A percentile compares a stretch with the other conserved stretches of the same genome.
Evolutionary conservation across 2,888 invertebrate genomes (phyloP).

Genomic region (Seira sanloemensis): DNA sequence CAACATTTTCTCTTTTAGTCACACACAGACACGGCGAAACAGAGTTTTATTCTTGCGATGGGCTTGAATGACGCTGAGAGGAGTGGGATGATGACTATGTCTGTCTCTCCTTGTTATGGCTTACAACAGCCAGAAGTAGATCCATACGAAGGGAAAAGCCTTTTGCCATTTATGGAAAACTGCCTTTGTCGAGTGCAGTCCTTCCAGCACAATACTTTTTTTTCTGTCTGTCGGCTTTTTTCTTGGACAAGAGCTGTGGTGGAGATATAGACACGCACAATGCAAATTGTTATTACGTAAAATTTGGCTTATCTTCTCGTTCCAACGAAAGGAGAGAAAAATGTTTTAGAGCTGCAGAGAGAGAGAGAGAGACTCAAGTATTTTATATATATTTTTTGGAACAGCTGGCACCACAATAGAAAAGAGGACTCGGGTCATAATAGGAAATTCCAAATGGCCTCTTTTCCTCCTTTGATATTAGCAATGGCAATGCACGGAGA

Average conservation of each 20-base stretch:
- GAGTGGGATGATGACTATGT: background rate
- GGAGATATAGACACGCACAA: conserved; percentile 36
- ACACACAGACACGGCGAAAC: conserved; percentile 20
- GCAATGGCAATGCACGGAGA: too few relatives aligned
- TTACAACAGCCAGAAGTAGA: conserved; percentile 24
- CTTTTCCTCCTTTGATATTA: conserved; percentile 7
- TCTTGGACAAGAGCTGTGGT: background rate
- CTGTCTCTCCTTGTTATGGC: background rate
- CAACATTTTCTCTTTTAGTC: background rate
- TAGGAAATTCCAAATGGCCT: conserved; percentile 57
- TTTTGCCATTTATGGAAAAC: conserved; percentile 56
- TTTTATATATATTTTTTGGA: conserved; percentile 30
- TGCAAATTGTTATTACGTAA: conserved; percentile 47
- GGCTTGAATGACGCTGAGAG: background rate
- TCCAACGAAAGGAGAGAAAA: too few relatives aligned
- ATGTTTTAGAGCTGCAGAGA: background rate
- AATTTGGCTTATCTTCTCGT: conserved; percentile 38
- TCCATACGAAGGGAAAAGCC: background rate
- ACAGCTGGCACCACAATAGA: conserved; percentile 59
- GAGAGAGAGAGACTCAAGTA: background rate
- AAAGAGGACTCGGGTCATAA: conserved; percentile 30
- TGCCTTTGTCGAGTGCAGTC: conserved; percentile 33
- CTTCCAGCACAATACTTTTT: background rate
- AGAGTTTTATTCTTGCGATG: background rate
- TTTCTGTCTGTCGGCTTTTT: conserved; percentile 12